Percentiles rank a stretch among this genome's conserved stretches.
Evolutionary conservation across 2,888 invertebrate genomes (phyloP).

Genomic region (Dicycla oo): DNA sequence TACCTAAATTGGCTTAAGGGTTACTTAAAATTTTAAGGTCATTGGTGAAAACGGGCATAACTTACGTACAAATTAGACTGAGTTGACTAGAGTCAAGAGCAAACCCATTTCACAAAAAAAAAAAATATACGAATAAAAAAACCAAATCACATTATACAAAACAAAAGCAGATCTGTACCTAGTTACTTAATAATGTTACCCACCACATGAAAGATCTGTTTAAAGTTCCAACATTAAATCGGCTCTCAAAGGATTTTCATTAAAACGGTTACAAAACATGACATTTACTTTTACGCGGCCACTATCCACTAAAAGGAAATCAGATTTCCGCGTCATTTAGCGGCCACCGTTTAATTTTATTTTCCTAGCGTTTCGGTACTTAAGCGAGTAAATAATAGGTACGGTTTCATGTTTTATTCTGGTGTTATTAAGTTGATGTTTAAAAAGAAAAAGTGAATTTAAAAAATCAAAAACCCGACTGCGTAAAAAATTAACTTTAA

Average conservation of each 20-base stretch:
- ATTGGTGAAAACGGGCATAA: too few relatives aligned
- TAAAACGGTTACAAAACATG: constrained; percentile 53
- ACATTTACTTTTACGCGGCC: constrained; percentile 47
- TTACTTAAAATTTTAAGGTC: too few relatives aligned
- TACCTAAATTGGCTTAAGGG: too few relatives aligned
- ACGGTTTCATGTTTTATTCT: constrained; percentile 49
- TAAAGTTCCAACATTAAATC: background rate
- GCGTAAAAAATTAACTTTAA: too few relatives aligned
- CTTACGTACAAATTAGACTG: too few relatives aligned
- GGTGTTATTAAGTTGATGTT: background rate
- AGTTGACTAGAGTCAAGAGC: too few relatives aligned
- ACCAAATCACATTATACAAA: background rate
- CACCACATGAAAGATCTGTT: background rate
- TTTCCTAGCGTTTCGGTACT: constrained; percentile 54
- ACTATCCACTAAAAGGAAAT: constrained; percentile 54
- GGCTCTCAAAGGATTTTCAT: constrained; percentile 40
- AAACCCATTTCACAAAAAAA: too few relatives aligned
- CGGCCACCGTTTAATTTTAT: constrained; percentile 52
- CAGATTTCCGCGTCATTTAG: constrained; percentile 52
- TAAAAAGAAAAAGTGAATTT: too few relatives aligned
- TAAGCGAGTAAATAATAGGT: constrained; percentile 47
- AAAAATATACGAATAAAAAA: background rate
- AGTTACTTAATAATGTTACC: background rate
- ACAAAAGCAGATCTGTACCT: background rate
- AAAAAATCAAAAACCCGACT: too few relatives aligned